Conservation (phyloP, 2,888 invertebrate species). For the Argynnis bischoffii region DNA sequence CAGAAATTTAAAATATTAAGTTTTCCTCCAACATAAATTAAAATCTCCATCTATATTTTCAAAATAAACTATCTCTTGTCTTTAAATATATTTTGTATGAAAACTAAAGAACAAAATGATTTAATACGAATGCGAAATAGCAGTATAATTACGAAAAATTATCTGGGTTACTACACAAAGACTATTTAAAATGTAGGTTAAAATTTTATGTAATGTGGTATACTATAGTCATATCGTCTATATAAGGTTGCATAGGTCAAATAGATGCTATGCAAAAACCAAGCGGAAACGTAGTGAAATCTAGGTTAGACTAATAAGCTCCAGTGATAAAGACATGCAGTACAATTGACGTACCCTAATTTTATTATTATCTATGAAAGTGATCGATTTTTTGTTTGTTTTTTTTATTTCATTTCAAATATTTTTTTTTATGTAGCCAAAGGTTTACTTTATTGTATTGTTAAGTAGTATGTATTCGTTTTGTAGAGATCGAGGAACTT, state of each 20-base stretch:
- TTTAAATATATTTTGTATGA: too few relatives aligned
- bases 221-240: conserved; percentile 1
- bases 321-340: conserved; percentile 6
- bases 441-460: too few relatives aligned
- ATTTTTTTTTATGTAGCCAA: not conserved
- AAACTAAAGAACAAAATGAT: too few relatives aligned
- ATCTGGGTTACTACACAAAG: too few relatives aligned
- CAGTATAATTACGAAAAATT: not conserved
- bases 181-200: conserved; percentile 1
- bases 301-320: conserved; percentile 27
- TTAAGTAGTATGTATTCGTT: too few relatives aligned
- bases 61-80: too few relatives aligned
- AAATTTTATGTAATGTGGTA: not conserved
- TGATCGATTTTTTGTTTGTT: conserved; percentile 3
- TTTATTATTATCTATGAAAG: not conserved
- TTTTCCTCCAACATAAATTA: not conserved
- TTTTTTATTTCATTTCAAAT: not conserved
- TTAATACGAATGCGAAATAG: not conserved
- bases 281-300: conserved; percentile 16
- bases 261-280: conserved; percentile 16
- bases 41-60: too few relatives aligned
- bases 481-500: too few relatives aligned
- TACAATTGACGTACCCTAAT: conserved; percentile 17
- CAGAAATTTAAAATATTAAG: not conserved
- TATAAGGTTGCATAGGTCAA: conserved; percentile 5